Base-by-base conservation (phyloP, 1,140 invertebrate genomes). In the Brevipalpus yothersi region DNA sequence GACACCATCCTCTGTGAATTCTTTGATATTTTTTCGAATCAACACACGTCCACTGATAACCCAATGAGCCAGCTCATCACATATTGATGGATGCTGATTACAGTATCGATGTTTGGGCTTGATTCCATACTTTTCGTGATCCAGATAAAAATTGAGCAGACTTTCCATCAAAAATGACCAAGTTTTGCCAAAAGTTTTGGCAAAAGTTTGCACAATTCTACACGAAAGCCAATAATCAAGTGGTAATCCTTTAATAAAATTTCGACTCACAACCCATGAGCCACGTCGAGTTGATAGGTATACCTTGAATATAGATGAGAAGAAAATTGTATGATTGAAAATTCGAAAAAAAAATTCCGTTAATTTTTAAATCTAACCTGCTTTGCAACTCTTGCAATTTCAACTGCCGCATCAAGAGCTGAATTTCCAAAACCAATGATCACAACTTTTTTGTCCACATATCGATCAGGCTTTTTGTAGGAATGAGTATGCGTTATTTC, bases 381-480 rank as follows among this genome's bases (percentile, higher is more conserved):
- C 53, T 17, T 9, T 19, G 9, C 40, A n/a, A 74, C 67, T 58
- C 69, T 69, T 41, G 70, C 71, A 10, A 77, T 60, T 58, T 78
- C 76, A 5, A 75, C 73, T 19, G 75, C 76, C 40, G 75, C 73
- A 64, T 77, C 76, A 7, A 70, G 68, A 13, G 72, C 74, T 9
- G 76, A 78, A 65, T 78, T 78, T 12, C 76, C 76, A 41, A 78
- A 71, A n/a, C 76, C 76, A 17, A 77, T 63, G 19, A 77, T 67
- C 15, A 77, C 63, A 9, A 74, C 71, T 23, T 66, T 64, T 61
- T 73, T 72, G 41, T 69, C 69, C 53, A 72, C 69, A 60, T 67
- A 73, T 55, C 53, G n/a, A 21, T 63, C 57, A 19, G 65, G 63
- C 11, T 63, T 60, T 53, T 69, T 69, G 61, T 68, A 71, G 31